phyloP scores from a whole-genome alignment of 2,113 vertebrate species.

The Poeciliopsis turrubarensis region DNA sequence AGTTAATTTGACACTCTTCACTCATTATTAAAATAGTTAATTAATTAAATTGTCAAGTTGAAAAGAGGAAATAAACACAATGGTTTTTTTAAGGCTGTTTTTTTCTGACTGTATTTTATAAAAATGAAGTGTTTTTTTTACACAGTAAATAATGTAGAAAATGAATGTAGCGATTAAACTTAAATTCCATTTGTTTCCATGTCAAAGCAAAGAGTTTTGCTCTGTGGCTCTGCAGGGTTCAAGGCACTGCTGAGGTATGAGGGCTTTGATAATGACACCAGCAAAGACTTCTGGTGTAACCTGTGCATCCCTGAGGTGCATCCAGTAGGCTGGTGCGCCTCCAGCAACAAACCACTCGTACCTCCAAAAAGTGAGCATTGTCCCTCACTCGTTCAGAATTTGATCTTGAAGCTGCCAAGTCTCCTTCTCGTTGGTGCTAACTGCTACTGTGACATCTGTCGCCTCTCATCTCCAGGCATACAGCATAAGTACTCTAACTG shows the following conservation, averaged over 20 bases:
- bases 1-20: too few relatives aligned
- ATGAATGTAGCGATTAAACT: too few relatives aligned
- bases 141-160: too few relatives aligned
- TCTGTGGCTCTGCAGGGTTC: slow-evolving; percentile 83
- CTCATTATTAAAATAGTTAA: too few relatives aligned
- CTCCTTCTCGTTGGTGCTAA: background rate
- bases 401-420: background rate
- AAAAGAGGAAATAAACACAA: too few relatives aligned
- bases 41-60: too few relatives aligned
- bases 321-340: slow-evolving; percentile 97
- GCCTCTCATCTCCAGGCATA: slow-evolving; percentile 82
- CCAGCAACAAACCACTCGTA: slow-evolving; percentile 94
- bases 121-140: too few relatives aligned
- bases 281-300: slow-evolving; percentile 96
- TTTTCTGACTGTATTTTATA: too few relatives aligned
- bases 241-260: slow-evolving; percentile 95
- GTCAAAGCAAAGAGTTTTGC: background rate
- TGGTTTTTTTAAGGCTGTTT: too few relatives aligned
- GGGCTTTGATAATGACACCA: slow-evolving; percentile 95
- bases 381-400: too few relatives aligned
- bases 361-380: slow-evolving; percentile 88
- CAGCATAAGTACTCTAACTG: slow-evolving; percentile 98
- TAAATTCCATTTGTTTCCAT: too few relatives aligned
- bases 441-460: background rate
- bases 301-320: slow-evolving; percentile 93